A percentile compares a stretch with the other conserved stretches of the same genome.
phyloP scores from a whole-genome alignment of 2,113 vertebrate genomes.

The Meleagris gallopavo region DNA sequence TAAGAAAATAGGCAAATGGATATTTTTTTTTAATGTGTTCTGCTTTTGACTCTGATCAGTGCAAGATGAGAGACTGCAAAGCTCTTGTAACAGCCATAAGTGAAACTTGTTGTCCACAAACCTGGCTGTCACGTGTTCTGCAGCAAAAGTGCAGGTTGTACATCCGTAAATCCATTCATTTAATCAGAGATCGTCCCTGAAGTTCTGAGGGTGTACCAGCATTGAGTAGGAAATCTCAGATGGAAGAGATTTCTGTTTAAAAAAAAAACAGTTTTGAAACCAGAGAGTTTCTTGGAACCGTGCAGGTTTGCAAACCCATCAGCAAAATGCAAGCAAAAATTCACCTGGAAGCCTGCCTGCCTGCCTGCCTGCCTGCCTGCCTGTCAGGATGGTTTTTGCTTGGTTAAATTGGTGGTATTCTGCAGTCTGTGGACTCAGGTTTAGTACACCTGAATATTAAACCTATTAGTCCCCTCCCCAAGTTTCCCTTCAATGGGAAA shows the following conservation, averaged over 20 bases:
- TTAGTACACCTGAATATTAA: no score
- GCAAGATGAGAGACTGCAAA: neutral
- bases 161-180: neutral
- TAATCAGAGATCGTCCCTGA: neutral
- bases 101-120: neutral
- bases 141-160: neutral
- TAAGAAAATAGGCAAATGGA: neutral
- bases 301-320: neutral
- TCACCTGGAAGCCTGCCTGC: neutral
- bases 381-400: neutral
- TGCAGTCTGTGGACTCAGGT: neutral
- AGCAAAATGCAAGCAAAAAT: neutral
- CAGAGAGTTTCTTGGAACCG: neutral
- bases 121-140: fast-evolving
- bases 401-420: neutral
- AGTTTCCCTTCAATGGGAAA: neutral
- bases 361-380: fast-evolving
- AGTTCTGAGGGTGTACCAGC: neutral
- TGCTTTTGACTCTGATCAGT: neutral
- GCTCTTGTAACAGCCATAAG: neutral
- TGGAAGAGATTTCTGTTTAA: neutral
- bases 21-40: neutral
- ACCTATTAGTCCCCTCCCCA: neutral
- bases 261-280: neutral
- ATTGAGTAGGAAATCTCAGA: neutral